Percentiles rank a stretch among this genome's conserved stretches.
Conservation (phyloP, 2,888 invertebrate species). For the Rotaria sp. region DNA sequence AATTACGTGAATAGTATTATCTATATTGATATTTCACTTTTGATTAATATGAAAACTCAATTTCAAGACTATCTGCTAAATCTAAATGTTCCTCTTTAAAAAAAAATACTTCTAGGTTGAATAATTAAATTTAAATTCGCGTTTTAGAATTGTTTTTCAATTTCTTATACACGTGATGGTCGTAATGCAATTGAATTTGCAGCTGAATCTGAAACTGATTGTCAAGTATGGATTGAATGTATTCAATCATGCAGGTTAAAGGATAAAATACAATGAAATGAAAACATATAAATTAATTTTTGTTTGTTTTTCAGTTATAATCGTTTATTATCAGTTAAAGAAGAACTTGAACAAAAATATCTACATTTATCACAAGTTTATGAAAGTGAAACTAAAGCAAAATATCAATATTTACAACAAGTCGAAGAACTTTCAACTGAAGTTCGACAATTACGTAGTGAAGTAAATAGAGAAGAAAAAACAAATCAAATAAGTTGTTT, state of each 20-base stretch:
- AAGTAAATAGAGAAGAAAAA: constrained; percentile 62
- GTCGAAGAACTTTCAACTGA: constrained; percentile 80
- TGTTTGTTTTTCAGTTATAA: constrained; percentile 66
- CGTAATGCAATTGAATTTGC: constrained; percentile 78
- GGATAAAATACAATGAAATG: not conserved
- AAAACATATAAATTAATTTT: not conserved
- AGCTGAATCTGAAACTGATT: constrained; percentile 75
- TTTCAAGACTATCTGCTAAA: too few relatives aligned
- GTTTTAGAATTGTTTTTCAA: constrained; percentile 75
- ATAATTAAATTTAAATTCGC: too few relatives aligned
- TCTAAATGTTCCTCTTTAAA: too few relatives aligned
- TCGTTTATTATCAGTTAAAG: constrained; percentile 76
- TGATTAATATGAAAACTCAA: too few relatives aligned
- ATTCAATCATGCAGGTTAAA: constrained; percentile 76
- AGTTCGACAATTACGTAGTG: constrained; percentile 76
- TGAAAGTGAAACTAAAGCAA: constrained; percentile 81
- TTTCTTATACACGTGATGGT: constrained; percentile 75
- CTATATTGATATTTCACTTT: too few relatives aligned
- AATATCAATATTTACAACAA: constrained; percentile 85
- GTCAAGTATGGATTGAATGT: constrained; percentile 80
- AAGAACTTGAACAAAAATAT: constrained; percentile 83
- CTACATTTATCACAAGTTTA: constrained; percentile 75
- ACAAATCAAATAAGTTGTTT: not conserved
- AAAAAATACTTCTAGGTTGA: too few relatives aligned
- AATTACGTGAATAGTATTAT: too few relatives aligned